Percentiles rank a stretch among this genome's conserved stretches.
phyloP scores from a whole-genome alignment of 2,888 invertebrate genomes.

The Cyclophora albipunctata region DNA sequence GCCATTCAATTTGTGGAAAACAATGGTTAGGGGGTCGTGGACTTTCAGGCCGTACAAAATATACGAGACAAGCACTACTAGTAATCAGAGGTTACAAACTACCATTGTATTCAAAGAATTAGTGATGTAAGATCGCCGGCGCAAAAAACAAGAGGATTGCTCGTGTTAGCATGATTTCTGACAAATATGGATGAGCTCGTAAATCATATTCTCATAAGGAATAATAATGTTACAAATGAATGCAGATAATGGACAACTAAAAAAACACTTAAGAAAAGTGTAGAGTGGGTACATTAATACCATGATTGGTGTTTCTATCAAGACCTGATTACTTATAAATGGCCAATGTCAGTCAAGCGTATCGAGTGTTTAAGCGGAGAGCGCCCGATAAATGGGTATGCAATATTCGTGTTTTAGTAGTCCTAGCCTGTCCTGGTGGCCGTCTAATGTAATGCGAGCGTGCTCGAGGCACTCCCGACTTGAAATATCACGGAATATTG shows the following conservation, averaged over 20 bases:
- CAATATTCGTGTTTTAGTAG: conserved; percentile 37
- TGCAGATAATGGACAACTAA: too few relatives aligned
- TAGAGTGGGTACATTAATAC: conserved; percentile 17
- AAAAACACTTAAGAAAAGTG: conserved; percentile 6
- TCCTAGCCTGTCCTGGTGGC: conserved; percentile 52
- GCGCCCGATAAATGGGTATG: conserved; percentile 41
- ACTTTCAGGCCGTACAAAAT: conserved; percentile 53
- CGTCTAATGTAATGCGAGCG: conserved; percentile 55
- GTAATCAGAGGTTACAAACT: conserved; percentile 39
- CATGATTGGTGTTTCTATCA: conserved; percentile 34
- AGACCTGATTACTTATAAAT: conserved; percentile 38
- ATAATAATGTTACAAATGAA: too few relatives aligned
- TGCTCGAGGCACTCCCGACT: conserved; percentile 58
- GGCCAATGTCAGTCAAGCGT: conserved; percentile 39
- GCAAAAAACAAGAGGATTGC: too few relatives aligned
- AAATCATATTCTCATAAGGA: too few relatives aligned
- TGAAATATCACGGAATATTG: conserved; percentile 57
- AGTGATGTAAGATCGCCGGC: conserved; percentile 29
- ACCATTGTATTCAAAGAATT: conserved; percentile 50
- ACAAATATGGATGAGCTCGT: too few relatives aligned
- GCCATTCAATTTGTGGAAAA: conserved; percentile 57
- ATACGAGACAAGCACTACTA: conserved; percentile 25
- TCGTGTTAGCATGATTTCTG: too few relatives aligned
- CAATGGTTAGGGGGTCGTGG: conserved; percentile 61
- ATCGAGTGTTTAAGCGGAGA: conserved; percentile 30